Percentiles rank a stretch among this genome's conserved stretches.
phyloP scores from a whole-genome alignment of 1,140 invertebrate species.

The Ips nitidus region DNA sequence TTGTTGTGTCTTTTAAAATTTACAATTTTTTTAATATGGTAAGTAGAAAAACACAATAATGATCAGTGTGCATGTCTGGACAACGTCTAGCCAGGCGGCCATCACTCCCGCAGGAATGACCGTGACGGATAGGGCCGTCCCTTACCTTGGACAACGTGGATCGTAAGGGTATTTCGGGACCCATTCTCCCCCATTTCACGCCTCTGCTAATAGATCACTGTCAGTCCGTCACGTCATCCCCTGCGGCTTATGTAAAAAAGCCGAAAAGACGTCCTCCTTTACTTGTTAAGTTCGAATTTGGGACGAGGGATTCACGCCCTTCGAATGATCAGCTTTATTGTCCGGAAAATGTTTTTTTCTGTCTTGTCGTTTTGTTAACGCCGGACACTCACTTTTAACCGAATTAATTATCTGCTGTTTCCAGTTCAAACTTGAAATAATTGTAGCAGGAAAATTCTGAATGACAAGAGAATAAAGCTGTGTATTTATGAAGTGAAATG shows the following conservation, averaged over 20 bases:
- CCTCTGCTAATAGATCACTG: conserved; percentile 44
- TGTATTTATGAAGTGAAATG: background rate
- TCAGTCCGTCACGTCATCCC: conserved; percentile 34
- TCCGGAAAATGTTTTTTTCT: background rate
- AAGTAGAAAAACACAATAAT: too few species aligned
- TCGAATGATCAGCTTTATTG: background rate
- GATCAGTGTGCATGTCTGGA: conserved; percentile 29
- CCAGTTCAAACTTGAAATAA: background rate
- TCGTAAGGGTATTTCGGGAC: conserved; percentile 34
- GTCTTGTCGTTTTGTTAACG: background rate
- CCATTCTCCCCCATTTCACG: conserved; percentile 31
- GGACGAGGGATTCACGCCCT: background rate
- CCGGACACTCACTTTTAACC: background rate
- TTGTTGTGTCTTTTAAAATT: too few species aligned
- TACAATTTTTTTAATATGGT: too few species aligned
- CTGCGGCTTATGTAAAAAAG: conserved; percentile 24
- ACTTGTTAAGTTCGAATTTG: conserved; percentile 15
- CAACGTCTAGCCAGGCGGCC: conserved; percentile 34
- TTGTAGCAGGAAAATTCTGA: background rate
- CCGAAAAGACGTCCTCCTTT: conserved; percentile 3
- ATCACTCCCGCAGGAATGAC: conserved; percentile 37
- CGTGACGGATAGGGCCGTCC: conserved; percentile 40
- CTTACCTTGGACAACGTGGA: conserved; percentile 44
- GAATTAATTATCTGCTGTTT: conserved; percentile 1
- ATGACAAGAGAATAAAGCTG: background rate